Base-by-base conservation (phyloP, 2,888 invertebrate genomes). In the Scelioninae gen. 1 region DNA sequence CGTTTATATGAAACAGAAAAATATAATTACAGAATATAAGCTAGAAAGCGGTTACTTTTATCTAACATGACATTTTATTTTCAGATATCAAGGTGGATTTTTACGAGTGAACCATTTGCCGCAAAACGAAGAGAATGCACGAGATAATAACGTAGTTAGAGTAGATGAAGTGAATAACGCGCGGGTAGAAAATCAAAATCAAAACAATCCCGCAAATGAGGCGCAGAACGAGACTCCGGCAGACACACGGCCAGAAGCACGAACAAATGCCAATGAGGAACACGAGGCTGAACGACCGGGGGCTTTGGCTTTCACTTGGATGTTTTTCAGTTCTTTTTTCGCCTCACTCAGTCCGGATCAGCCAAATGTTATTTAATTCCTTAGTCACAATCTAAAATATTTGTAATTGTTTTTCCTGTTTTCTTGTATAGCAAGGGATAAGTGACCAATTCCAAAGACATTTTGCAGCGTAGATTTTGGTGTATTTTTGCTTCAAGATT, bases 281-380 rank as follows among this genome's bases (percentile, higher is more conserved):
- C 92, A 88, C n/a, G 92, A 91, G 84, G 93, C 92, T 86, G 93
- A 94, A 88, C 92, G 94, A 88, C 95, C 95, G 58, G 94, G 96
- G 80, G 92, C 96, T 81, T 93, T 97, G 83, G 95, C 96, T 55
- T 94, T 97, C 16, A 95, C 96, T 23, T 97, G 97, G 96, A 97
- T 97, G 90, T 97, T 98, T 92, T 95, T 99, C 86, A 95, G 97
- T 0, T 96, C 98, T 1, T 98, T 99, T 93, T 98, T 99, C 92
- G 95, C 98, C 9, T 99, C 98, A 0, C 93, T 99, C 71, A 95
- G 99, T 91, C 99, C 99, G 0, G 98, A 98, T 90, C 96, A 96
- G 85, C 97, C 96, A 71, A 94, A 94, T 87, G 93, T 94, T 81
- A 92, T 94, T 15, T 86, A 82, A 86, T 78, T 68, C 34, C 9